Evolutionary conservation across 2,888 invertebrate species (phyloP), one percentile per base, ranked within the genome.

Genomic region (Belgica antarctica): DNA sequence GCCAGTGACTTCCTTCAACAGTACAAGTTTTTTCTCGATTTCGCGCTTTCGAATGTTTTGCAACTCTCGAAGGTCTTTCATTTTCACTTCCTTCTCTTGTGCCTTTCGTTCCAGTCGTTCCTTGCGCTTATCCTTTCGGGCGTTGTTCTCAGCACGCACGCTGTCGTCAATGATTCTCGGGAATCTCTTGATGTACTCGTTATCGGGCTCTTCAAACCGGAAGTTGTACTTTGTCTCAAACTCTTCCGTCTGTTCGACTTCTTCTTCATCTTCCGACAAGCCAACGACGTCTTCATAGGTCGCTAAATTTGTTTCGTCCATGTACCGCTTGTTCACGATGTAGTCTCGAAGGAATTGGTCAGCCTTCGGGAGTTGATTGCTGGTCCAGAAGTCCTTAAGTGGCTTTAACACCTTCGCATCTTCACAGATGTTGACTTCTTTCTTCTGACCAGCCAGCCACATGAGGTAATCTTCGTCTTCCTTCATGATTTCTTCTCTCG

Each of bases 181-280:
- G 82, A 91, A 97, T 8, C 92, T 85, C 81, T 95, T 94, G 17
- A 92, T 89, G 80, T 90, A 96, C 74, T 96, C 94, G 62, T 89
- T 86, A 79, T 97, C 96, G 0, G 96, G 97, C 79, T 98, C 96
- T 79, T 99, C 96, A 79, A 90, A 98, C 72, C 98, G 85, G 79
- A 95, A 96, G 82, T 98, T 97, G 79, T 90, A 98, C 73, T 96
- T 96, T 59, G 91, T 85, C 77, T 98, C 97, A 81, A 96, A 98
- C 78, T 90, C 87, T 73, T 91, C 92, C 79, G 94, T 93, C 76
- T 89, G 86, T 74, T 90, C 89, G 27, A 94, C 83, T 59, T 85
- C 84, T 73, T 85, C 82, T 77, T 94, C 94, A 76, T 96, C 95
- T 70, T 89, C 92, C 0, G 88, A 88, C 0, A 89, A 82, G 71